These are phyloP conservation scores for Panurus biarmicus DNA, from an alignment of 2,113 vertebrate species.

Conservation along the genomic window DNA sequence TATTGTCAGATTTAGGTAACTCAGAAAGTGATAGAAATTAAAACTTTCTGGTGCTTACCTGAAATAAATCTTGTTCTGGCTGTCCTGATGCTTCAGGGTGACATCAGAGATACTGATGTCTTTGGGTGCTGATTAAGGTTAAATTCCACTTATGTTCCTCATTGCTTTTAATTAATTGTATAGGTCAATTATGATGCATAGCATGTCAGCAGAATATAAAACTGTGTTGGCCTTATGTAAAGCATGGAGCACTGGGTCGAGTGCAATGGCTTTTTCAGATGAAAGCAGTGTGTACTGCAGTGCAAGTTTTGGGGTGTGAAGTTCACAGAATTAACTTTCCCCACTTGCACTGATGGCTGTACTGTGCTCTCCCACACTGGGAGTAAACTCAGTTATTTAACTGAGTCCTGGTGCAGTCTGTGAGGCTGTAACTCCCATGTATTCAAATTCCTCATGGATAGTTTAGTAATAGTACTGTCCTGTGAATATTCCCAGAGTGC, in stretches of 20 bases:
- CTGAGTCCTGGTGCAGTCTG: not conserved
- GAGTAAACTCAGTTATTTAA: not conserved
- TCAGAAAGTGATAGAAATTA: not conserved
- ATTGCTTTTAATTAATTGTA: constrained; percentile 44
- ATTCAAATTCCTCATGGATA: not conserved
- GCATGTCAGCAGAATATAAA: constrained; percentile 32
- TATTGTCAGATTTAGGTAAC: not conserved
- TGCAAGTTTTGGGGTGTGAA: not conserved
- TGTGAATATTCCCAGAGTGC: not conserved
- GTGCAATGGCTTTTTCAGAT: not conserved
- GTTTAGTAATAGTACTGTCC: not conserved
- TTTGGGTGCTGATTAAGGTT: constrained; percentile 46
- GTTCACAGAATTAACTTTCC: not conserved
- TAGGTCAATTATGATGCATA: constrained; percentile 45
- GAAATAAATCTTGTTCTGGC: not conserved
- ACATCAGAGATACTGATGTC: not conserved
- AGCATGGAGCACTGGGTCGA: not conserved
- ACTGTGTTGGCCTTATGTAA: not conserved
- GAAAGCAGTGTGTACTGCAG: not conserved
- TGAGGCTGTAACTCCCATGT: not conserved
- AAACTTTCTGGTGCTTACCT: not conserved
- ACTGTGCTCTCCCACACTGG: not conserved
- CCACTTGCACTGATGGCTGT: not conserved
- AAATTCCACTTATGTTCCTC: constrained; percentile 33
- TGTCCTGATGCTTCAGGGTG: not conserved